Percentiles rank a stretch among this genome's conserved stretches.
These are phyloP conservation scores for Cossypha niveicapilla DNA, from an alignment of 2,797 vertebrate species.

Conservation along the genomic window DNA sequence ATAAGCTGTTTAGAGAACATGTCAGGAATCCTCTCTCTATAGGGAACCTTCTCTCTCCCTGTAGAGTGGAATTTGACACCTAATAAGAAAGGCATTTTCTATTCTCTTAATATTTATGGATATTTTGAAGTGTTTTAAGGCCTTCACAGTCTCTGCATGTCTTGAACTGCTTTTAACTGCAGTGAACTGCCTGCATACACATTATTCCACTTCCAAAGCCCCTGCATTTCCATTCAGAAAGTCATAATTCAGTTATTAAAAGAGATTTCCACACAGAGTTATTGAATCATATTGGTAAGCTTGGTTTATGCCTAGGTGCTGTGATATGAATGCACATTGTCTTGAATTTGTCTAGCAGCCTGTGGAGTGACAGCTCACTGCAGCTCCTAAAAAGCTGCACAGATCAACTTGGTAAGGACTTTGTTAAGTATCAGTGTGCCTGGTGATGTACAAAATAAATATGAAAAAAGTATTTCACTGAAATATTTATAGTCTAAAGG, in stretches of 20 bases:
- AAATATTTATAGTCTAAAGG: background rate
- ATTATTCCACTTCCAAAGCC: background rate
- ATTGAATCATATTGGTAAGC: background rate
- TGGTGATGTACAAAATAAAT: background rate
- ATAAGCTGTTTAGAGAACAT: background rate
- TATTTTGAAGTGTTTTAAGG: background rate
- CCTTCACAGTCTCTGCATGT: background rate
- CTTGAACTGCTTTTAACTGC: background rate
- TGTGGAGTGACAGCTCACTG: background rate
- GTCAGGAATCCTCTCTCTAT: background rate
- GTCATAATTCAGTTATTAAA: constrained; percentile 1
- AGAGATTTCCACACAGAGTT: background rate
- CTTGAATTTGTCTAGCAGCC: background rate
- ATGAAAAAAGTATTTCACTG: background rate
- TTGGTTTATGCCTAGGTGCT: background rate
- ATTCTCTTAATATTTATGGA: background rate
- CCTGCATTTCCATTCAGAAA: background rate
- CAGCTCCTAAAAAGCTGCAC: background rate
- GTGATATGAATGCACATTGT: background rate
- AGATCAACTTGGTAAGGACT: background rate
- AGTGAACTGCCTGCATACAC: background rate
- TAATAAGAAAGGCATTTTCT: background rate
- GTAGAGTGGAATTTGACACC: background rate
- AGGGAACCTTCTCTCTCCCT: background rate
- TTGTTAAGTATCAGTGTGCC: background rate